A percentile compares a stretch with the other conserved stretches of the same genome.
Conservation (phyloP, 2,888 invertebrate species). For the Ennomos fuscantarius region DNA sequence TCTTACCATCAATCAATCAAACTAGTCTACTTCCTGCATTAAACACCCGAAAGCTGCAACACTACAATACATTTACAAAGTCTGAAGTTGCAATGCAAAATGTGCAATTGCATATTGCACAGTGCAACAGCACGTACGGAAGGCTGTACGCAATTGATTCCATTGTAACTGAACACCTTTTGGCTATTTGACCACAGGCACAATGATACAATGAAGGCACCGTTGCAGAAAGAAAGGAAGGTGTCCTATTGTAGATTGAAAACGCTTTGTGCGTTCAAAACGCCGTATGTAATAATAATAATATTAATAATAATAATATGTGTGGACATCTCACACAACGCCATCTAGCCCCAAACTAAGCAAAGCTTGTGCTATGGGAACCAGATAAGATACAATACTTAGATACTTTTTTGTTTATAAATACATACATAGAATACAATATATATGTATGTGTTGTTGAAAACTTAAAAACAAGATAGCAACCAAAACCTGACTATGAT, state of each 20-base stretch:
- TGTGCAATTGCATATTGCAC: conserved; percentile 41
- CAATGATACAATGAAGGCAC: conserved; percentile 12
- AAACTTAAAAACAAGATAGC: too few relatives aligned
- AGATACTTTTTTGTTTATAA: too few relatives aligned
- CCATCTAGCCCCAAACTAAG: too few relatives aligned
- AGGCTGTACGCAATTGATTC: conserved; percentile 15
- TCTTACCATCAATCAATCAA: conserved; percentile 15
- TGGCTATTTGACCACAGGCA: conserved; percentile 22
- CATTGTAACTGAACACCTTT: conserved; percentile 37
- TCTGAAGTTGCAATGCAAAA: conserved; percentile 28
- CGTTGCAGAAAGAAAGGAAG: conserved; percentile 28
- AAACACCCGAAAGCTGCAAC: conserved; percentile 17
- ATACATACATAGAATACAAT: too few relatives aligned
- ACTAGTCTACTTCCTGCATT: conserved; percentile 19
- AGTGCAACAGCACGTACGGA: conserved; percentile 7
- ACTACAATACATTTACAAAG: conserved; percentile 9
- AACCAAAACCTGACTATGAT: too few relatives aligned
- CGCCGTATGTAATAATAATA: too few relatives aligned
- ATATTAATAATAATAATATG: too few relatives aligned
- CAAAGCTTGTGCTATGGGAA: too few relatives aligned
- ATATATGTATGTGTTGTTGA: conserved; percentile 4
- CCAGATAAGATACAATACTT: too few relatives aligned
- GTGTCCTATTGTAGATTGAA: conserved; percentile 13
- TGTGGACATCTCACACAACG: too few relatives aligned
- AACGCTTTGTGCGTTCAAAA: conserved; percentile 15